Conservation (phyloP, 2,888 invertebrate genomes). For the Polymixis lichenea region DNA sequence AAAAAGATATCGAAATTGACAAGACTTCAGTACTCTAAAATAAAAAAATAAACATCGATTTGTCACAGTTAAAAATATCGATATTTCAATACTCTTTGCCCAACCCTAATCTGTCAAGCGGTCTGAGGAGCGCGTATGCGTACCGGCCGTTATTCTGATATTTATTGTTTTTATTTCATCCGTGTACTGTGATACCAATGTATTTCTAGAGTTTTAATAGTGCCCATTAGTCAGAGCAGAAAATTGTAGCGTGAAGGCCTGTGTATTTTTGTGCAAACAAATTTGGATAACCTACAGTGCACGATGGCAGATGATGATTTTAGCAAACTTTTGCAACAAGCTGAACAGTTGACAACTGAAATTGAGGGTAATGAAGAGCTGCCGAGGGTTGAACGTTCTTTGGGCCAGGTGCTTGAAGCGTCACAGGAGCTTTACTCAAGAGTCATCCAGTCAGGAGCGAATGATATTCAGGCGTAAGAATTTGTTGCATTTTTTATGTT, state of each 20-base stretch:
- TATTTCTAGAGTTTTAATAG: conserved; percentile 14
- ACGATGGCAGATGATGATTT: conserved; percentile 92
- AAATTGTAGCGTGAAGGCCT: neutral
- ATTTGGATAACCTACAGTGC: conserved; percentile 76
- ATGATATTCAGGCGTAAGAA: conserved; percentile 97
- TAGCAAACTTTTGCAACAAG: conserved; percentile 96
- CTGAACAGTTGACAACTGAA: conserved; percentile 97
- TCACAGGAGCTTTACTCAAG: conserved; percentile 96
- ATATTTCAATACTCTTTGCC: too few species aligned
- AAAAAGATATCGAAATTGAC: too few species aligned
- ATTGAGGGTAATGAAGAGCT: conserved; percentile 96
- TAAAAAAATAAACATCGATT: too few species aligned
- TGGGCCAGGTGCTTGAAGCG: conserved; percentile 97
- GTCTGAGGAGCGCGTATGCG: conserved; percentile 4
- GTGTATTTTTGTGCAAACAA: conserved; percentile 21
- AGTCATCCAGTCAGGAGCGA: conserved; percentile 95
- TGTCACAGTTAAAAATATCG: too few species aligned
- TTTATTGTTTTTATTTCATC: conserved; percentile 16
- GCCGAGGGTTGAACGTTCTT: conserved; percentile 96
- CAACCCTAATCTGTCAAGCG: conserved; percentile 7
- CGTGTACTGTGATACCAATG: neutral
- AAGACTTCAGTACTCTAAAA: too few species aligned
- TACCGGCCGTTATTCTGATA: conserved; percentile 41
- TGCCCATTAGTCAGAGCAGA: conserved; percentile 5
- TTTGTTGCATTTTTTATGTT: conserved; percentile 16